Evolutionary conservation across 2,797 vertebrate species (phyloP), one percentile per base, ranked within the genome.

Genomic region (Amniataba percoides): DNA sequence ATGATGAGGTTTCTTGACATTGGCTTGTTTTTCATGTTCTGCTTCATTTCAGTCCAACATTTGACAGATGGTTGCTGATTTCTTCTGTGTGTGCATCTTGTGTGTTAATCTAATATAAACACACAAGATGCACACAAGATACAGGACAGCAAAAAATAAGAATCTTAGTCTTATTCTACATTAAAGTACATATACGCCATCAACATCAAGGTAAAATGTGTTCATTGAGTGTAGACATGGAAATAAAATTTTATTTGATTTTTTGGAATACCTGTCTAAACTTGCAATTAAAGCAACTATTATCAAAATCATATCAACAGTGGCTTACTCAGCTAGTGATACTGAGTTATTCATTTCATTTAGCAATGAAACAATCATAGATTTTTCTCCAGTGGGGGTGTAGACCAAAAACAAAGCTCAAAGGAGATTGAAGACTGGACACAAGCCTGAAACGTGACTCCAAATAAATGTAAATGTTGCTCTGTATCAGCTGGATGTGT

Each of bases 31-130:
- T 61, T 57, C 25, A 25, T 67, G 45, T 75, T 52, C 14, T 2
- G 19, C 55, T 48, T 78, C 19, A 9, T 73, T 58, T 83, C 60
- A 63, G 63, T 12, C 48, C 51, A 65, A 77, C 23, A 27, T 57
- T 45, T 42, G 52, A 70, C 64, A 42, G 15, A 86, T 68, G 63
- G 36, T 21, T 16, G 31, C 34, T 70, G 27, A 61, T 51, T 55
- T 0, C 7, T 2, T 45, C 25, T 71, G 19, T n/a, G 27, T 40
- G 13, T 5, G 3, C 45, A 11, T 36, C 15, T 55, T 15, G 15
- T 39, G 25, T 62, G 62, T 34, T 66, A 3, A 31, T 31, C 27
- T 3, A 31, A 5, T 31, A 31, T 31, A 31, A 31, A 31, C 27
- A 31, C 27, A 31, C 27, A 31, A 31, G 27, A 31, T 31, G 27